Conservation (phyloP, 1,140 invertebrate species). For the Tachypleus tridentatus region DNA sequence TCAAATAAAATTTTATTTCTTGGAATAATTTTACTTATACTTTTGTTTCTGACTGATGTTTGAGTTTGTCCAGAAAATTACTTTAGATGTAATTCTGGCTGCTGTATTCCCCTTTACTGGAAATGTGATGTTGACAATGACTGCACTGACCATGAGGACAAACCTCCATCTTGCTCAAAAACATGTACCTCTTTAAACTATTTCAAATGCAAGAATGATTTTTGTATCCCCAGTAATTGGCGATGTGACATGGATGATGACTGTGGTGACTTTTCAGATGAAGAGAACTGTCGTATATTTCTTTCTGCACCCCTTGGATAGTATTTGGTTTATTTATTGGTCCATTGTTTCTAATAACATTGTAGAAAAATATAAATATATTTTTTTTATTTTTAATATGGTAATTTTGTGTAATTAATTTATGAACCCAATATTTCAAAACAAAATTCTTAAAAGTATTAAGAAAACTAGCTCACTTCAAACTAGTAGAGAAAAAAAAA, state of each 20-base stretch:
- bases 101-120: conserved; percentile 63
- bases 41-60: conserved; percentile 29
- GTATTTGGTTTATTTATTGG: conserved; percentile 48
- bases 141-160: conserved; percentile 30
- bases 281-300: conserved; percentile 51
- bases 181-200: conserved; percentile 31
- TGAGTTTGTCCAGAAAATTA: conserved; percentile 39
- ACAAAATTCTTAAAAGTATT: too few relatives aligned
- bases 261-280: conserved; percentile 89
- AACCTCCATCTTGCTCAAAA: conserved; percentile 21
- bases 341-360: neutral
- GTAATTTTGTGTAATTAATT: too few relatives aligned
- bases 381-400: too few relatives aligned
- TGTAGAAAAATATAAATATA: too few relatives aligned
- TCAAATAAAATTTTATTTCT: too few relatives aligned
- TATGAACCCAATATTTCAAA: too few relatives aligned
- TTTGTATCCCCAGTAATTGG: conserved; percentile 86
- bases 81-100: conserved; percentile 50
- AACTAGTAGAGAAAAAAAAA: too few relatives aligned
- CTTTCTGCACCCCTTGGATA: conserved; percentile 35
- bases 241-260: conserved; percentile 90
- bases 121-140: conserved; percentile 54
- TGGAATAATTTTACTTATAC: too few relatives aligned
- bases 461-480: too few relatives aligned
- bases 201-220: conserved; percentile 78